Evolutionary conservation across 1,140 invertebrate genomes (phyloP).

Genomic region (Plectrocnemia conspersa): DNA sequence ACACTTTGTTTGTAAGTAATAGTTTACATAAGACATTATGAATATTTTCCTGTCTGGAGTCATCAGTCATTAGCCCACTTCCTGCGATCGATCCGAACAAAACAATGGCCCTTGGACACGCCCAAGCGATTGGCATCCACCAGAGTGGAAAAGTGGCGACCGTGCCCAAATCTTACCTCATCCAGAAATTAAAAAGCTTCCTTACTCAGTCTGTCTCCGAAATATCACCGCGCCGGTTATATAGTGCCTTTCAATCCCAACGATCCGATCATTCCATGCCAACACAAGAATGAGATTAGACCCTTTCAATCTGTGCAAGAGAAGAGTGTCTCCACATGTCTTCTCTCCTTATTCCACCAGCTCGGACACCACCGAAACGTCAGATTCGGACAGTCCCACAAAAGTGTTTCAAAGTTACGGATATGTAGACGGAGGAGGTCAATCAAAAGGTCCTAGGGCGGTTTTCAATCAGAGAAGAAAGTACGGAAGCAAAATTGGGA

Average conservation of each 20-base stretch:
- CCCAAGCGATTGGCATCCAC: slow-evolving; percentile 8
- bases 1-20: no score
- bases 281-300: slow-evolving; percentile 23
- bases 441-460: background rate
- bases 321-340: slow-evolving; percentile 40
- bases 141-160: slow-evolving; percentile 14
- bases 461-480: background rate
- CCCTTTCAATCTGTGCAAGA: slow-evolving; percentile 28
- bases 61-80: no score
- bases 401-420: no score
- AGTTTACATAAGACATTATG: no score
- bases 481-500: slow-evolving; percentile 21
- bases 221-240: slow-evolving; percentile 12
- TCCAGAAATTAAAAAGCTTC: slow-evolving; percentile 6
- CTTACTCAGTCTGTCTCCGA: slow-evolving; percentile 15
- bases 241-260: background rate
- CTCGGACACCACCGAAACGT: slow-evolving; percentile 46
- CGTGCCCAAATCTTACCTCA: slow-evolving; percentile 14
- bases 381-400: background rate
- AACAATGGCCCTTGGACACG: slow-evolving; percentile 18
- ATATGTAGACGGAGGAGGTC: no score
- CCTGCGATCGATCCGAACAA: no score
- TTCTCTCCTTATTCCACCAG: slow-evolving; percentile 46
- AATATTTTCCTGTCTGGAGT: no score
- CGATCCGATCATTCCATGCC: background rate